These are phyloP conservation scores for Rhodinocichla rosea DNA, from an alignment of 2,113 vertebrate species.

Conservation along the genomic window DNA sequence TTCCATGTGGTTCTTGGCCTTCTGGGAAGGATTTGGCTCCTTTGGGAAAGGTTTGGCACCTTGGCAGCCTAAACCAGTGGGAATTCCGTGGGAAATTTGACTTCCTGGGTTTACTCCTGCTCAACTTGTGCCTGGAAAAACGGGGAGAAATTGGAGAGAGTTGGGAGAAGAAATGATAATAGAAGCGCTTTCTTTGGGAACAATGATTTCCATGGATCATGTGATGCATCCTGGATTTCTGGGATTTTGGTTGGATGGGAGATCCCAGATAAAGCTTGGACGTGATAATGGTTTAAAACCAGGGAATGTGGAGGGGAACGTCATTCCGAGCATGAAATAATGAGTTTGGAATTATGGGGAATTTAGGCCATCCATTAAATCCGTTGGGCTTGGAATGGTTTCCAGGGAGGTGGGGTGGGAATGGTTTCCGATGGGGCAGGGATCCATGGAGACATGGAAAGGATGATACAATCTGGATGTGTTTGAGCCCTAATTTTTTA, in stretches of 20 bases:
- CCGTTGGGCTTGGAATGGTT: background rate
- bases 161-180: fast-evolving
- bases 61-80: background rate
- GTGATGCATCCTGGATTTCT: background rate
- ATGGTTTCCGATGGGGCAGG: background rate
- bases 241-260: background rate
- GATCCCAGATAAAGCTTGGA: background rate
- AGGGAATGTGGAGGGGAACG: background rate
- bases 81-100: background rate
- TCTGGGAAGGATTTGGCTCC: background rate
- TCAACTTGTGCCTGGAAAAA: background rate
- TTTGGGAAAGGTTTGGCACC: background rate
- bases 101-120: background rate
- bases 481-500: background rate
- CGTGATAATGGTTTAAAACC: background rate
- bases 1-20: background rate
- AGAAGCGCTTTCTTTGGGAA: background rate
- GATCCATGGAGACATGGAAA: background rate
- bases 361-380: background rate
- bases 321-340: background rate
- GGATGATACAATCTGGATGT: background rate
- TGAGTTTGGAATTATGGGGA: background rate
- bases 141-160: background rate
- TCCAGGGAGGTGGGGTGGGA: background rate
- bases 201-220: background rate